These are phyloP conservation scores for Gorsachius magnificus DNA, from an alignment of 2,797 vertebrate genomes.

Conservation along the genomic window DNA sequence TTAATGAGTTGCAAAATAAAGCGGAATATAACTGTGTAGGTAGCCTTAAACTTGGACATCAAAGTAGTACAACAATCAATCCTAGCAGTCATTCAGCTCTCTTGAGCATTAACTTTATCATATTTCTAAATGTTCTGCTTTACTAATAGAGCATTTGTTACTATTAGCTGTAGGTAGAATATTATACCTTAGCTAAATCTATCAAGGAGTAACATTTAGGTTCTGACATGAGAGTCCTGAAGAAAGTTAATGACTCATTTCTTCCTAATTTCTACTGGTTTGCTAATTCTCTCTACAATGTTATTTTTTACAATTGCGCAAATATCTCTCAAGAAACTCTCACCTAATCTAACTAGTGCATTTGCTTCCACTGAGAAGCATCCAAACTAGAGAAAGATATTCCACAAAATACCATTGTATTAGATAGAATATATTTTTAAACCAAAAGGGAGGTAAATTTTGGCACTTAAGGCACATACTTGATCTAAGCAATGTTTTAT, in stretches of 20 bases:
- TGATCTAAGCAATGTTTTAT: neutral
- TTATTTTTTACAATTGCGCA: neutral
- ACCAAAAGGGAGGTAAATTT: neutral
- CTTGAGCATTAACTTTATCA: conserved; percentile 47
- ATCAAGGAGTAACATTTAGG: conserved; percentile 43
- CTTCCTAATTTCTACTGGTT: conserved; percentile 49
- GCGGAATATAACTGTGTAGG: neutral
- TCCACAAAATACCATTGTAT: neutral
- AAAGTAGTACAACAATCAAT: conserved; percentile 37
- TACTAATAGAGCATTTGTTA: conserved; percentile 56
- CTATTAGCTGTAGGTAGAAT: conserved; percentile 13
- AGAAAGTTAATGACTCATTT: conserved; percentile 42
- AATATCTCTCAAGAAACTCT: neutral
- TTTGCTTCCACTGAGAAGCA: neutral
- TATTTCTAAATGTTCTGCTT: conserved; percentile 60
- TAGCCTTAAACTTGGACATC: conserved; percentile 10
- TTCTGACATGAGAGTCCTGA: conserved; percentile 30
- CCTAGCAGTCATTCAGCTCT: conserved; percentile 9
- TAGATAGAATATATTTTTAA: neutral
- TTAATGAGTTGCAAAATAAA: conserved; percentile 63
- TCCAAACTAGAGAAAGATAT: neutral
- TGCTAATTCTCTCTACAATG: neutral
- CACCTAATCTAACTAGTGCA: neutral
- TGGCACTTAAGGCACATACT: neutral
- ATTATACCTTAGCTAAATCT: conserved; percentile 38